These are phyloP conservation scores for Cynodonichthys magdalenae DNA, from an alignment of 2,797 vertebrate genomes.

Conservation along the genomic window DNA sequence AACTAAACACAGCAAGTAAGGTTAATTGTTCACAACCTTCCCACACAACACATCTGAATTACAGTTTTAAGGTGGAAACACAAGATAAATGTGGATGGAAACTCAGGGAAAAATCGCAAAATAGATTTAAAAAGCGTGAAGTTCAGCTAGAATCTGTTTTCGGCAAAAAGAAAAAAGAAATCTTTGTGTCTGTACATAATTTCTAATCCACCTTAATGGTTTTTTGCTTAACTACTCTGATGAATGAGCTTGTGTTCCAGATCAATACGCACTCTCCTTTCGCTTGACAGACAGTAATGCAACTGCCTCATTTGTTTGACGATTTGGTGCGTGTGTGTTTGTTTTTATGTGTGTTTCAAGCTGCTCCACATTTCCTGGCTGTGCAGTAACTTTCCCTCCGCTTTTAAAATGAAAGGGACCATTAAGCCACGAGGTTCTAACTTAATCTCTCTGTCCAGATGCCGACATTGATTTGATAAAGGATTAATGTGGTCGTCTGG, in stretches of 20 bases:
- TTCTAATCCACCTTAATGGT: slow-evolving; percentile 55
- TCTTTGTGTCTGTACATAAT: slow-evolving; percentile 28
- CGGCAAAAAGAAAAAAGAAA: too few relatives aligned
- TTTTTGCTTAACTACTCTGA: slow-evolving; percentile 70
- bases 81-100: neutral
- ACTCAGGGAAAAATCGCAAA: neutral
- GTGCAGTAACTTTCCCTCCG: slow-evolving; percentile 41
- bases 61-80: neutral
- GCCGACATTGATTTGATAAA: slow-evolving; percentile 41
- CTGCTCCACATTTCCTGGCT: slow-evolving; percentile 20
- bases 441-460: slow-evolving; percentile 54
- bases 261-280: slow-evolving; percentile 70
- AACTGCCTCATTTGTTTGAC: slow-evolving; percentile 65
- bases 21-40: too few relatives aligned
- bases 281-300: slow-evolving; percentile 62
- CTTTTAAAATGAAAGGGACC: slow-evolving; percentile 52
- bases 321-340: slow-evolving; percentile 4
- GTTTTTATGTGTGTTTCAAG: slow-evolving; percentile 13
- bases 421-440: slow-evolving; percentile 60
- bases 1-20: too few relatives aligned
- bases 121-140: too few relatives aligned
- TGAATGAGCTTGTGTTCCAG: slow-evolving; percentile 58
- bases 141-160: neutral
- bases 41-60: too few relatives aligned
- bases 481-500: slow-evolving; percentile 5